Percentiles rank a stretch among this genome's conserved stretches.
Evolutionary conservation across 2,888 invertebrate species (phyloP).

Genomic region (Scaptomyza reducta): DNA sequence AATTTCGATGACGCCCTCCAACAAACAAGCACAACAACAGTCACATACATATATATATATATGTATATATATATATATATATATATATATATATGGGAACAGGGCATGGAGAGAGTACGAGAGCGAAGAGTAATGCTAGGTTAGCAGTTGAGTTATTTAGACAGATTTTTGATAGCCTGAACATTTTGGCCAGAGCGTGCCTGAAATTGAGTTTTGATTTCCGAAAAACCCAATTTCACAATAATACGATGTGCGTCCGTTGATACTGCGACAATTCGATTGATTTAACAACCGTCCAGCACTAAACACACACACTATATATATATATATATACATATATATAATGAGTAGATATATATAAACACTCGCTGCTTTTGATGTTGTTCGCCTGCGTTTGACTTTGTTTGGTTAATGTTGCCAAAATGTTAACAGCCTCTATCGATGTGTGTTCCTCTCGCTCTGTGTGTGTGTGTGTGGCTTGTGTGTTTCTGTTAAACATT

Average conservation of each 20-base stretch:
- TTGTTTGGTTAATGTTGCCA: constrained; percentile 50
- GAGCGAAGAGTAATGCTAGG: background rate
- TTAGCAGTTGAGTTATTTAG: constrained; percentile 65
- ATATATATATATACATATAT: constrained; percentile 14
- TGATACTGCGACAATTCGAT: constrained; percentile 72
- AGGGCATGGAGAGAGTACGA: too few species aligned
- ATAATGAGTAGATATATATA: background rate
- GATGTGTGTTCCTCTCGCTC: background rate
- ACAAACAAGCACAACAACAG: constrained; percentile 30
- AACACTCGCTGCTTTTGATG: constrained; percentile 58
- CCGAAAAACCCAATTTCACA: constrained; percentile 60
- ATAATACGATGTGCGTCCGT: constrained; percentile 48
- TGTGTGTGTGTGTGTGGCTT: constrained; percentile 5
- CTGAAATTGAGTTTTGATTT: constrained; percentile 77
- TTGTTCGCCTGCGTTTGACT: constrained; percentile 47
- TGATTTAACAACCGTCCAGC: constrained; percentile 51
- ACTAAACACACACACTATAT: constrained; percentile 28
- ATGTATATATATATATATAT: too few species aligned
- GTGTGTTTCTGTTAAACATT: background rate
- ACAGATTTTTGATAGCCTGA: constrained; percentile 71
- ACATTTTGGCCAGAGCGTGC: constrained; percentile 25
- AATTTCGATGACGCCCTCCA: constrained; percentile 68
- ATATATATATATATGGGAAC: too few species aligned
- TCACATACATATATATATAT: too few species aligned
- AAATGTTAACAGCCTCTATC: constrained; percentile 22